Evolutionary conservation across 2,797 vertebrate genomes (phyloP).

Genomic region (Rhyacichthys aspro): DNA sequence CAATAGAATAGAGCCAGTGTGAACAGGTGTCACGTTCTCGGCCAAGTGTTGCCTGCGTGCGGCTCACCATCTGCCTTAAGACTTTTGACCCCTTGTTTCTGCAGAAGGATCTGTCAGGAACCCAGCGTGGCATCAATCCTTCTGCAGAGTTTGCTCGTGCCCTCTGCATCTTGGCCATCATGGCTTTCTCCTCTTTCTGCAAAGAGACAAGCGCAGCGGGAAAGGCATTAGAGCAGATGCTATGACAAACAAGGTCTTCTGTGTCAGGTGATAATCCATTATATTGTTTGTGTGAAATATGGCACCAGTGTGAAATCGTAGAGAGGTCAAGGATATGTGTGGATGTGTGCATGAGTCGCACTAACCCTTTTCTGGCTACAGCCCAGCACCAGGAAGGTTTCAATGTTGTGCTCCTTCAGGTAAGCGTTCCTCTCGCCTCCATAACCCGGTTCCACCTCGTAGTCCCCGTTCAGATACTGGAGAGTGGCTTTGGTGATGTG

Average conservation of each 20-base stretch:
- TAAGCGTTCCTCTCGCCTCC: constrained; percentile 93
- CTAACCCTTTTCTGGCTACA: constrained; percentile 95
- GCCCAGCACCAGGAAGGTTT: constrained; percentile 94
- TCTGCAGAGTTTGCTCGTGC: constrained; percentile 88
- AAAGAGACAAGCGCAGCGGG: constrained; percentile 23
- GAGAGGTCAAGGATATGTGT: constrained; percentile 29
- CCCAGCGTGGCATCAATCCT: constrained; percentile 90
- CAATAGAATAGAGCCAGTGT: neutral
- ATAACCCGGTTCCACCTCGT: constrained; percentile 91
- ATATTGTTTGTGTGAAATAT: constrained; percentile 54
- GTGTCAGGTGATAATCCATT: constrained; percentile 51
- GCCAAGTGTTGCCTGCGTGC: constrained; percentile 41
- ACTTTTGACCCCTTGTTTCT: constrained; percentile 95
- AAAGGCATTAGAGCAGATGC: constrained; percentile 1
- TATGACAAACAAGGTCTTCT: constrained; percentile 33
- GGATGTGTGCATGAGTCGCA: constrained; percentile 13
- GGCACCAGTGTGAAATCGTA: constrained; percentile 35
- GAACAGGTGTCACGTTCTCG: constrained; percentile 25
- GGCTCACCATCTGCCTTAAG: constrained; percentile 95
- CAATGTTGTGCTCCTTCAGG: constrained; percentile 92
- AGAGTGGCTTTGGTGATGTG: constrained; percentile 95
- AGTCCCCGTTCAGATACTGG: constrained; percentile 93
- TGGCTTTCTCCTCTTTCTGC: constrained; percentile 96
- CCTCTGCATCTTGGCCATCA: constrained; percentile 93
- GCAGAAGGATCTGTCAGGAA: constrained; percentile 89